A percentile compares a stretch with the other conserved stretches of the same genome.
Conservation (phyloP, 1,140 invertebrate species). For the Rhizoglyphus robini region DNA sequence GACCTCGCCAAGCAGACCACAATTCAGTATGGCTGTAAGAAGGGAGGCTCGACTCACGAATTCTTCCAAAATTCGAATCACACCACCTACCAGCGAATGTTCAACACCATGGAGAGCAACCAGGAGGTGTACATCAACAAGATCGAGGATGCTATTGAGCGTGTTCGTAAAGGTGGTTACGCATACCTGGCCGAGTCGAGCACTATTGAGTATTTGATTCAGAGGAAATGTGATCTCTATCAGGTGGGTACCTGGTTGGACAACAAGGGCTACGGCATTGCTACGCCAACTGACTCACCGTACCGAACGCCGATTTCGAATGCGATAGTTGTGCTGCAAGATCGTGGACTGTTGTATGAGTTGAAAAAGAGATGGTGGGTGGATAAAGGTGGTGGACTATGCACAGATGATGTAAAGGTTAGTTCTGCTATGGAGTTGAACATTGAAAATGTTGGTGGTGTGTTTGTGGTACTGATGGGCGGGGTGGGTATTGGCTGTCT, state of each 20-base stretch:
- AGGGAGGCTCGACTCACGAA: constrained; percentile 73
- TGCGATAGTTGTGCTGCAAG: constrained; percentile 38
- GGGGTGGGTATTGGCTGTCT: constrained; percentile 32
- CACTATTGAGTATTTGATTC: constrained; percentile 36
- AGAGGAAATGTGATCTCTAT: constrained; percentile 36
- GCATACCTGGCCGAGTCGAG: constrained; percentile 37
- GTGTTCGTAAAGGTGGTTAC: constrained; percentile 48
- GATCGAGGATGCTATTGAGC: constrained; percentile 67
- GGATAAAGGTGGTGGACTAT: constrained; percentile 25
- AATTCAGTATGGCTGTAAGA: constrained; percentile 89
- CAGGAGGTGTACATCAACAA: constrained; percentile 28
- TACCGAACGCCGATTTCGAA: constrained; percentile 34
- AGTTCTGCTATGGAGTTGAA: constrained; percentile 27
- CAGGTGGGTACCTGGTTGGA: constrained; percentile 39
- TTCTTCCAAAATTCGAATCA: constrained; percentile 53
- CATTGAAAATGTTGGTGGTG: constrained; percentile 35
- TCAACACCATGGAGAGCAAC: constrained; percentile 27
- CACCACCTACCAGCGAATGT: constrained; percentile 27
- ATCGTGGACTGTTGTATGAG: constrained; percentile 35
- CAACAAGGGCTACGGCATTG: constrained; percentile 59
- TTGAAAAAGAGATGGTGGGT: constrained; percentile 37
- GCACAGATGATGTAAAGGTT: neutral
- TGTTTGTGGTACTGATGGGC: too few species aligned
- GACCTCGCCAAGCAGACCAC: constrained; percentile 70
- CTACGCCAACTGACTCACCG: constrained; percentile 38